phyloP scores from a whole-genome alignment of 1,140 invertebrate genomes.

The Polypedilum pembai region DNA sequence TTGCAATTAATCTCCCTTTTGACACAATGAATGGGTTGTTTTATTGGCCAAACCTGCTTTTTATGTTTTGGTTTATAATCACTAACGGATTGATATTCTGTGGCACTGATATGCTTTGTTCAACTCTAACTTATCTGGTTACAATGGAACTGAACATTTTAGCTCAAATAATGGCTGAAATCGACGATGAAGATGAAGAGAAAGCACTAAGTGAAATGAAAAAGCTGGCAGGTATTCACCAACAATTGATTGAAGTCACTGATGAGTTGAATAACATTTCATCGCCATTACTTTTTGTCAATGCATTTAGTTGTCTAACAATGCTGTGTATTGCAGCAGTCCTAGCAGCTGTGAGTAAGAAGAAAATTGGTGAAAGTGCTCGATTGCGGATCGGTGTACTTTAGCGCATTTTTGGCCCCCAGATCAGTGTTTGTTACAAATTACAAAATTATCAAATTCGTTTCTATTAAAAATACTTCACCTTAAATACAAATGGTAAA shows the following conservation, averaged over 20 bases:
- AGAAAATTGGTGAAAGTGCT: too few species aligned
- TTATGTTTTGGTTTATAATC: not conserved
- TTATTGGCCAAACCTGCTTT: not conserved
- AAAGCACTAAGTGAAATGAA: not conserved
- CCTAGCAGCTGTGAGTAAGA: not conserved
- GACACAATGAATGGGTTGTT: not conserved
- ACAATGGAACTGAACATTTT: too few species aligned
- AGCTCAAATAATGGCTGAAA: not conserved
- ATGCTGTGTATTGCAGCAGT: not conserved
- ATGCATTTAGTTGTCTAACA: too few species aligned
- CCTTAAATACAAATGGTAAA: too few species aligned
- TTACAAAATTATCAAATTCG: too few species aligned
- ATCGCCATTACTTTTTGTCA: not conserved
- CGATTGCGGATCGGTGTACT: too few species aligned
- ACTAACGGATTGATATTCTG: not conserved
- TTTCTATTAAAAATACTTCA: too few species aligned
- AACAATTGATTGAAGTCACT: not conserved
- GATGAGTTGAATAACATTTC: not conserved
- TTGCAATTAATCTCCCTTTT: too few species aligned
- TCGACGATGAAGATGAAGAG: not conserved
- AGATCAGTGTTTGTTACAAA: too few species aligned
- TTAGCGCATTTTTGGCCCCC: too few species aligned
- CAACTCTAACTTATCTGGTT: not conserved
- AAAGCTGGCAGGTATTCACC: not conserved
- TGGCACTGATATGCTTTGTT: not conserved